Base-by-base conservation (phyloP, 2,113 vertebrate species). In the Taurulus bubalis region DNA sequence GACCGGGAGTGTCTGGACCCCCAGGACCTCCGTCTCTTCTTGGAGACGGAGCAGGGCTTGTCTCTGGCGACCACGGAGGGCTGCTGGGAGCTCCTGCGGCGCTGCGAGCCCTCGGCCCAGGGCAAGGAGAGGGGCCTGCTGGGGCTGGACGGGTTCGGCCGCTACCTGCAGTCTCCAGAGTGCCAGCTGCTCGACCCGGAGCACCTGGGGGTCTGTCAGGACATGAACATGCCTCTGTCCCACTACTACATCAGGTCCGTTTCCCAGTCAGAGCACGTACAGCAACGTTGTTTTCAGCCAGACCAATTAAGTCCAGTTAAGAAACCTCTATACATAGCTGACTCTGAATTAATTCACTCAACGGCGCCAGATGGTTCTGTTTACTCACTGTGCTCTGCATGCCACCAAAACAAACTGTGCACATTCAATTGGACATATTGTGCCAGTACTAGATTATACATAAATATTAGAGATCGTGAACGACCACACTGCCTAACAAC, bases 121-220 rank as follows among this genome's bases (percentile, higher is more conserved):
- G 98, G 97, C 9, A 93, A 92, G 3, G 96, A 97, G 84, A 95
- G 95, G 75, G 97, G 97, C 1, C 95, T 99, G 64, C 95, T 99
- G 65, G 96, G 97, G 2, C 95, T 99, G 62, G 98, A 99, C 80
- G 98, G 98, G 2, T 99, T 99, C 74, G 96, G 97, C 7, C 96
- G 95, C 32, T 99, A 99, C 86, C 95, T 99, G 83, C 65, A 99
- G 89, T 98, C 98, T 47, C 85, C 95, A 7, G 98, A 99, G 93
- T 99, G 98, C 93, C 97, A 97, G 79, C 95, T 99, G 91, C 97
- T 99, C 70, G 98, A 99, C 90, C 96, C 97, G 1, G 96, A 98
- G 84, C 98, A 99, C 80, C 96, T 94, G 88, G 96, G 94, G 28
- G 95, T 99, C 7, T 96, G 96, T 71, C 98, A 99, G 87, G 98